A percentile compares a stretch with the other conserved stretches of the same genome.
These are phyloP conservation scores for Sceloporus undulatus DNA, from an alignment of 2,113 vertebrate genomes.

Conservation along the genomic window DNA sequence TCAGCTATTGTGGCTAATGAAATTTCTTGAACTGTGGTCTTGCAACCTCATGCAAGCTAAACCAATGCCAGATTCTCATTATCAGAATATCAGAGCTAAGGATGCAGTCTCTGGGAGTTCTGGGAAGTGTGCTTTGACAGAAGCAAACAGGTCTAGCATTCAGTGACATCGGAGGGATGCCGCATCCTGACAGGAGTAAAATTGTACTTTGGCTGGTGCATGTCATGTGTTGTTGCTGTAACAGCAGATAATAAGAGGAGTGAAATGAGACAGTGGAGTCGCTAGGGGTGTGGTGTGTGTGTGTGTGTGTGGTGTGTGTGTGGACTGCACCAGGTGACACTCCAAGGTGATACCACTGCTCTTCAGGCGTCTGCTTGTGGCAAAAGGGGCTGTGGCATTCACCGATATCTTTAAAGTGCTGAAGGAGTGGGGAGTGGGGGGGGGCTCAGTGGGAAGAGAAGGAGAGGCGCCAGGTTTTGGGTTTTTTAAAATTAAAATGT, in stretches of 20 bases:
- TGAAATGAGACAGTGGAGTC: too few species aligned
- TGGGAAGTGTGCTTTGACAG: background rate
- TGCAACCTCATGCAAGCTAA: background rate
- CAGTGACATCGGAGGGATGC: background rate
- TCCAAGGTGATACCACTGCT: too few species aligned
- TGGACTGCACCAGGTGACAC: too few species aligned
- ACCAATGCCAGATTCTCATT: background rate
- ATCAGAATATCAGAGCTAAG: background rate
- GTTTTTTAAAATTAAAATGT: too few species aligned
- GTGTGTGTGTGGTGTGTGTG: too few species aligned
- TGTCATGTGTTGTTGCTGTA: background rate
- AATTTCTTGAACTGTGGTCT: background rate
- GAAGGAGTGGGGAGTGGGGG: too few species aligned
- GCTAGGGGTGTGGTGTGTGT: too few species aligned
- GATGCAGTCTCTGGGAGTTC: background rate
- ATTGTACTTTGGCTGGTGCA: background rate
- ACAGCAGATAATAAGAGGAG: background rate
- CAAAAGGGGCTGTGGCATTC: too few species aligned
- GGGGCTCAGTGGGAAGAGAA: too few species aligned
- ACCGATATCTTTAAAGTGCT: too few species aligned
- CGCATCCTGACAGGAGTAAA: background rate
- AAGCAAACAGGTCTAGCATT: background rate
- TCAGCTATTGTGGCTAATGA: background rate
- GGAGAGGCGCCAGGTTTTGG: too few species aligned
- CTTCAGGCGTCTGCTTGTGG: too few species aligned